Evolutionary conservation across 2,113 vertebrate species (phyloP).

Genomic region (Cacatua alba): DNA sequence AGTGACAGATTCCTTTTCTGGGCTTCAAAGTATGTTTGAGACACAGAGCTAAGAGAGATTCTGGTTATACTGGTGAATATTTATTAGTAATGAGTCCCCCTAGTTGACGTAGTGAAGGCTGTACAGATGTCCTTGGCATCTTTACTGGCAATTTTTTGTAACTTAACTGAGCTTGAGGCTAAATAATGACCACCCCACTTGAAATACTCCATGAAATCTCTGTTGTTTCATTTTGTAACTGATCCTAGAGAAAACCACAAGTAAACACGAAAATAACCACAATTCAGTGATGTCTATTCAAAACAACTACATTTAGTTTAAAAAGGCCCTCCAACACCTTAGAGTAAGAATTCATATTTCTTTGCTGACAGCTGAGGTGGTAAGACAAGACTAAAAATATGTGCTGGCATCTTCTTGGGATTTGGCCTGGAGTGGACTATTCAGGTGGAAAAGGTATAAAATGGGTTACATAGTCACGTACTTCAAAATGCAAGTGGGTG

Average conservation of each 20-base stretch:
- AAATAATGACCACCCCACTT: background rate
- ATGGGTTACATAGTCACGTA: background rate
- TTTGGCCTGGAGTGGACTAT: background rate
- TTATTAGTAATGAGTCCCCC: background rate
- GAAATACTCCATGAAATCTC: background rate
- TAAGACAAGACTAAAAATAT: background rate
- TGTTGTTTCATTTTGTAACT: background rate
- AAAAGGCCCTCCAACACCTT: background rate
- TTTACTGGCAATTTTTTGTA: background rate
- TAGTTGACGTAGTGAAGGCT: background rate
- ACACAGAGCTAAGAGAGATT: background rate
- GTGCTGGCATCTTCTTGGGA: background rate
- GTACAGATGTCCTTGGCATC: background rate
- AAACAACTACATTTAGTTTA: background rate
- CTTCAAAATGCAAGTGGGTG: background rate
- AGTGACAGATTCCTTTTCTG: background rate
- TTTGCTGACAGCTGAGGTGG: background rate
- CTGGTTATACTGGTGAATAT: background rate
- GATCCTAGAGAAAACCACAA: background rate
- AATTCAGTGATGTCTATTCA: background rate
- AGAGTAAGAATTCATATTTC: background rate
- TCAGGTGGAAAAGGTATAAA: slow-evolving; percentile 9
- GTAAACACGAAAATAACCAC: background rate
- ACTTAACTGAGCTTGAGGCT: background rate
- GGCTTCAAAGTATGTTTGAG: background rate